Percentiles rank a stretch among this genome's conserved stretches.
phyloP scores from a whole-genome alignment of 2,888 invertebrate species.

The Griposia aprilina region DNA sequence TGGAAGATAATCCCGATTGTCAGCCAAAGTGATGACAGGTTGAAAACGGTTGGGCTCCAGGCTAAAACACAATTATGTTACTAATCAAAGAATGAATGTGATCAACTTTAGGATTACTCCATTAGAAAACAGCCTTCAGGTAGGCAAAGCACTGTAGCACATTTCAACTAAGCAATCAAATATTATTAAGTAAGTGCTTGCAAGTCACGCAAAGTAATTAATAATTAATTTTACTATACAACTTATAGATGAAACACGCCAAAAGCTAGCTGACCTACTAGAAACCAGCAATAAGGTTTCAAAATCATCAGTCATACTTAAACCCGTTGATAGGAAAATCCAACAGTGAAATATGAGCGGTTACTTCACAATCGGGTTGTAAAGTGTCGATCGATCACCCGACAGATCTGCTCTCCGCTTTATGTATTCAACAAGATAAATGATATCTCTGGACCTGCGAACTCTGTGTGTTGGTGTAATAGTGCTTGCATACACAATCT shows the following conservation, averaged over 20 bases:
- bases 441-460: conserved; percentile 47
- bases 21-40: conserved; percentile 7
- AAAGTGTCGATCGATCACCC: conserved; percentile 53
- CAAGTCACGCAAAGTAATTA: conserved; percentile 5
- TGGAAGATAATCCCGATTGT: conserved; percentile 6
- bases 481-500: conserved; percentile 13
- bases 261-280: conserved; percentile 32
- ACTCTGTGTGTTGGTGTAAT: conserved; percentile 17
- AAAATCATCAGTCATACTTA: conserved; percentile 53
- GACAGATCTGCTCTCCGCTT: conserved; percentile 36
- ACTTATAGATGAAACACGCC: not conserved
- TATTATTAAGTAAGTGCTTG: not conserved
- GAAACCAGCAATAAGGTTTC: conserved; percentile 9
- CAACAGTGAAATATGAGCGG: conserved; percentile 50
- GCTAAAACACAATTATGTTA: not conserved
- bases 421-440: conserved; percentile 51
- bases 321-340: conserved; percentile 57
- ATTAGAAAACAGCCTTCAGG: not conserved
- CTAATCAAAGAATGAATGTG: not conserved
- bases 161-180: not conserved
- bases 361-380: conserved; percentile 53
- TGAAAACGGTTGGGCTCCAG: conserved; percentile 3
- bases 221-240: not conserved
- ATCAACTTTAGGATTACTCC: not conserved
- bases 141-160: not conserved